Conservation (phyloP, 2,797 vertebrate species). For the Mormyrus proboscirostris region DNA sequence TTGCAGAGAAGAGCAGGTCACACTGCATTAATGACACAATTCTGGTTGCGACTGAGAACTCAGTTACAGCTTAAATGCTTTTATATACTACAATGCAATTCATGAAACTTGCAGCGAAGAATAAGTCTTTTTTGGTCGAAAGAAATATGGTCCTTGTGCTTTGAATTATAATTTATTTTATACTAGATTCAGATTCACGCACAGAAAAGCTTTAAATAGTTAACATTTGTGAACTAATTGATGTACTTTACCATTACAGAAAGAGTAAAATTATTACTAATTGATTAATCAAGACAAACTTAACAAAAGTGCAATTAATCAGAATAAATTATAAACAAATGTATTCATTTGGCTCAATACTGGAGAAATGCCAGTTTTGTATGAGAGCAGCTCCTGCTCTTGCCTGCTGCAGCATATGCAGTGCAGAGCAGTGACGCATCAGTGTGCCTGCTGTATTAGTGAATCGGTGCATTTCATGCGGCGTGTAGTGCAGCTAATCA, state of each 20-base stretch:
- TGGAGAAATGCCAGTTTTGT: neutral
- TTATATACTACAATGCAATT: neutral
- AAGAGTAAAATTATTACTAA: neutral
- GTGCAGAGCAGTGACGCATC: neutral
- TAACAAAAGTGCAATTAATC: neutral
- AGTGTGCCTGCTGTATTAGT: neutral
- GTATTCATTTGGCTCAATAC: neutral
- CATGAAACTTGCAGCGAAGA: neutral
- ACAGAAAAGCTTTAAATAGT: neutral
- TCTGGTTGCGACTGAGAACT: neutral
- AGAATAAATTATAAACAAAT: neutral
- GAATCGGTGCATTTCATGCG: neutral
- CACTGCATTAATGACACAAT: neutral
- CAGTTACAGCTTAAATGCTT: neutral
- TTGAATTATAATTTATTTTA: neutral
- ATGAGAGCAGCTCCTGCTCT: neutral
- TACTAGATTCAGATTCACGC: neutral
- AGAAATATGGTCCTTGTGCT: neutral
- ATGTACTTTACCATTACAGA: neutral
- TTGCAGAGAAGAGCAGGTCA: neutral
- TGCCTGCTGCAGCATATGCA: neutral
- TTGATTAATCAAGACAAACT: neutral
- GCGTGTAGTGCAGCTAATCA: neutral
- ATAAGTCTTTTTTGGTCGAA: neutral
- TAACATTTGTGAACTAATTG: neutral